A percentile compares a stretch with the other conserved stretches of the same genome.
phyloP scores from a whole-genome alignment of 35 echinoderm and acorn worm species.

The Amphiura filiformis region DNA sequence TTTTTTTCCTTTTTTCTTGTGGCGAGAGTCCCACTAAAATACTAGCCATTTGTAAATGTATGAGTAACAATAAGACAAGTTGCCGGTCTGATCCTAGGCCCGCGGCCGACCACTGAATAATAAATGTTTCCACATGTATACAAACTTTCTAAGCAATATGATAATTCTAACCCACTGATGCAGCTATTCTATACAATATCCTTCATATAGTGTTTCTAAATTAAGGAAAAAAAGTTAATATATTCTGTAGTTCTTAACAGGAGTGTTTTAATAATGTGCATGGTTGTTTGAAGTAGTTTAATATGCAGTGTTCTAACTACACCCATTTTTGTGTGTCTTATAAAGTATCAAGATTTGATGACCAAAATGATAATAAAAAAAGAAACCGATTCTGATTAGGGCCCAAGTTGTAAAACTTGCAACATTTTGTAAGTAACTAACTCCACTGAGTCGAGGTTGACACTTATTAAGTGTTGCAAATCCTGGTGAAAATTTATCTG shows the following conservation, averaged over 20 bases:
- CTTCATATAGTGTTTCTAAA: constrained; percentile 14
- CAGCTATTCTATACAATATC: background rate
- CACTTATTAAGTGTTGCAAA: background rate
- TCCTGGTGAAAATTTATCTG: background rate
- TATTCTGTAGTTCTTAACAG: constrained; percentile 3
- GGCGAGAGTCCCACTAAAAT: too few relatives aligned
- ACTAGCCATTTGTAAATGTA: background rate
- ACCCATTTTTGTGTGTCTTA: background rate
- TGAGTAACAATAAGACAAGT: background rate
- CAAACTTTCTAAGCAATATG: background rate
- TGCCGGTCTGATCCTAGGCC: background rate
- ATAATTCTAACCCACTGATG: background rate
- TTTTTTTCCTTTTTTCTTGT: background rate
- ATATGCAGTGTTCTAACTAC: background rate
- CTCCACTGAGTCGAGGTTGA: background rate
- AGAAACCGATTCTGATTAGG: too few relatives aligned
- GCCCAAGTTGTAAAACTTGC: too few relatives aligned
- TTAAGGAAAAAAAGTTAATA: background rate
- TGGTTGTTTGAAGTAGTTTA: background rate
- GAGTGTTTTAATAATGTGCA: background rate
- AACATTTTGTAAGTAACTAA: background rate
- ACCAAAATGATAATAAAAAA: background rate
- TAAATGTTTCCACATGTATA: background rate
- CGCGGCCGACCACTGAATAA: background rate
- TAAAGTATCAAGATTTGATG: background rate